Base-by-base conservation (phyloP, 1,140 invertebrate species). In the Philopotamus ludificatus region DNA sequence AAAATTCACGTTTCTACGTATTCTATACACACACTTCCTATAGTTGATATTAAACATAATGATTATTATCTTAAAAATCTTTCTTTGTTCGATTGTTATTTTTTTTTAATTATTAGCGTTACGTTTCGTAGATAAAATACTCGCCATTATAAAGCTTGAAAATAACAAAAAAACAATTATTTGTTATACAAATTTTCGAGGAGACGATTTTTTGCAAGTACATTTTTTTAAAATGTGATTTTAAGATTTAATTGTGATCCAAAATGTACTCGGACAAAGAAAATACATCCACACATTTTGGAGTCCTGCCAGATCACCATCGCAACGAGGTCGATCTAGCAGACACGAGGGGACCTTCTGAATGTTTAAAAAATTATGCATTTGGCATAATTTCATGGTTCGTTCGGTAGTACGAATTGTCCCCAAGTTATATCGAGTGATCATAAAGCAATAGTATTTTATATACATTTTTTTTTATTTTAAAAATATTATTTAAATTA, bases 231-330 rank as follows among this genome's bases (percentile, higher is more conserved):
- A 47, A 4, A 16, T 47, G 12, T 12, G 28, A 7, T 7, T 12
- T 34, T 34, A 12, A 34, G 39, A 21, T 42, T 42, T 57, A 57
- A 57, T 57, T 57, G 28, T 21, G 54, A 41, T 10, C 20, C 34
- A 39, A 57, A 42, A 42, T 57, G 34, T 57, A 57, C 34, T 42
- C 34, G 18, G 39, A 57, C 54, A 57, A 57, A 57, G 54, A 57
- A 57, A 57, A 57, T 28, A n/a, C n/a, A 18, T n/a, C 16, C 34
- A 28, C 54, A 41, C 23, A 3, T 39, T 21, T 41, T 57, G 54
- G 54, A 57, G 18, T 22, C 15, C 12, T 23, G 51, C 51, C 51
- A 55, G 51, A 23, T 53, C 12, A 1, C n/a, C 51, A 34, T 34
- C 22, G 15, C 51, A 55, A 25, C 51, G 51, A 55, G 51, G 51